A percentile compares a stretch with the other conserved stretches of the same genome.
Conservation (phyloP, 2,888 invertebrate species). For the Rosalia funebris region DNA sequence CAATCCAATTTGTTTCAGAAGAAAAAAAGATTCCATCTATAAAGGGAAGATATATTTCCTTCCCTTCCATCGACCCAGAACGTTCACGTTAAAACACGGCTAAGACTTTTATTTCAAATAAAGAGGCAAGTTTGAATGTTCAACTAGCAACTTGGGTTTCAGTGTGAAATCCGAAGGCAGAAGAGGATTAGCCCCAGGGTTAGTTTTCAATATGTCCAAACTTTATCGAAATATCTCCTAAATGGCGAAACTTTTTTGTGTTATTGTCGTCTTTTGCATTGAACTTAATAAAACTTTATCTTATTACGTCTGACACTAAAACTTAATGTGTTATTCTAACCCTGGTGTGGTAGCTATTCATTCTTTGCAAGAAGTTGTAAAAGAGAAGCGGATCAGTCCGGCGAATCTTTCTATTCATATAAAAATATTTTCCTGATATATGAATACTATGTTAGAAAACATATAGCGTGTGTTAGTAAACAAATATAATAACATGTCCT, state of each 20-base stretch:
- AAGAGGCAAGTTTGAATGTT: conserved; percentile 10
- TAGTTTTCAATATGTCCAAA: conserved; percentile 35
- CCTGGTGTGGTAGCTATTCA: neutral
- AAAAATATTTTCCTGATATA: too few species aligned
- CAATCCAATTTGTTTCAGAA: too few species aligned
- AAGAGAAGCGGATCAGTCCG: too few species aligned
- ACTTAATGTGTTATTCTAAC: conserved; percentile 9
- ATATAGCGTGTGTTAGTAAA: too few species aligned
- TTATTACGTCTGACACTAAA: conserved; percentile 26
- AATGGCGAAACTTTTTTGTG: conserved; percentile 40
- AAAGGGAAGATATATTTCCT: neutral
- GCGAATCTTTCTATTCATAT: too few species aligned
- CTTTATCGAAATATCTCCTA: conserved; percentile 36
- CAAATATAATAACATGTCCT: too few species aligned
- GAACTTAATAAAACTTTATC: conserved; percentile 36
- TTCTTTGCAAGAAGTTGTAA: neutral
- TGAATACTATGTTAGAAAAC: too few species aligned
- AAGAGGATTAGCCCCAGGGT: conserved; percentile 32
- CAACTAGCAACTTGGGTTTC: conserved; percentile 12
- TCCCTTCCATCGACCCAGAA: neutral
- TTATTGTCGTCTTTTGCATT: conserved; percentile 39
- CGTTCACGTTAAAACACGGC: neutral
- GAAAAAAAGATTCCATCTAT: too few species aligned
- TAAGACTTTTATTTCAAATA: neutral
- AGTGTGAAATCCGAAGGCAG: conserved; percentile 5